Base-by-base conservation (phyloP, 2,888 invertebrate species). In the Biston betularia region DNA sequence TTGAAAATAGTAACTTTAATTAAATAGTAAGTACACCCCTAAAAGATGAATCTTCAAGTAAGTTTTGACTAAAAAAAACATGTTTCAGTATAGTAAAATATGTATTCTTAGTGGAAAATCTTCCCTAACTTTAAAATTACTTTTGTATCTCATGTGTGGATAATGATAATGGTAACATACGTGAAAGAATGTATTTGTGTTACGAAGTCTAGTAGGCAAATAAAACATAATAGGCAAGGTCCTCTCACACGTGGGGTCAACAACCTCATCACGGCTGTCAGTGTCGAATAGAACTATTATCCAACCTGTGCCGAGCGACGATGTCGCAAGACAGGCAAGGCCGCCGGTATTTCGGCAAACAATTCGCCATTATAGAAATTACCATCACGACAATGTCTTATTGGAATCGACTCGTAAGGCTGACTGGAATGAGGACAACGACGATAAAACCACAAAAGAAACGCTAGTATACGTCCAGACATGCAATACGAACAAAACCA, bases 161-260 rank as follows among this genome's bases (percentile, higher is more conserved):
- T 10, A 44, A 12, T 44, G 70, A 56, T 74, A 56, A 53, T 61
- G 50, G 52, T 67, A 73, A 76, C 76, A 75, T 77, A 73, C 71
- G 75, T 45, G 34, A 75, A 79, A 2, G 6, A 46, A 52, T 35
- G n/a, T 63, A 63, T 53, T 42, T 45, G 52, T 65, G 44, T 34
- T 34, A 42, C 79, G 78, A 77, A 74, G 75, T 80, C 81, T 80
- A 74, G 75, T 81, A 81, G 71, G 81, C 86, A 87, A 85, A 81
- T 84, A 82, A 80, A 80, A 81, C 82, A 83, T 70, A 77, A 77
- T 75, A 73, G 78, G 74, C 84, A 85, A 86, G 88, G 86, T 83
- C 83, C 82, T 82, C 80, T 84, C 78, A 81, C 81, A 70, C 67
- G 70, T 67, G 52, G 70, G 72, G 68, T 71, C 71, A 59, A 68